phyloP scores from a whole-genome alignment of 2,113 vertebrate species.

The Trematocara macrostoma region DNA sequence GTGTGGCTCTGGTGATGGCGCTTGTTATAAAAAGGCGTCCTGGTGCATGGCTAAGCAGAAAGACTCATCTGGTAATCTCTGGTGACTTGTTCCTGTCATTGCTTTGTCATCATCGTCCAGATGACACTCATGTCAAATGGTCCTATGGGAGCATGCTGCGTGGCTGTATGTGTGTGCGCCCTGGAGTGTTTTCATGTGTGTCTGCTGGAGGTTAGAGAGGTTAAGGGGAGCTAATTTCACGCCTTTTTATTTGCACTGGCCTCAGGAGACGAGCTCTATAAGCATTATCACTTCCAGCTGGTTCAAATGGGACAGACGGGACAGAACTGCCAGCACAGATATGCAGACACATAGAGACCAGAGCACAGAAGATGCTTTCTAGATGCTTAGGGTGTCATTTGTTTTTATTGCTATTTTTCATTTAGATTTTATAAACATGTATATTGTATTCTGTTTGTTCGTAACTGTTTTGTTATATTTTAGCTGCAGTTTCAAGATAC shows the following conservation, averaged over 20 bases:
- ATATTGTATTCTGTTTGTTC: background rate
- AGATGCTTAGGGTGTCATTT: background rate
- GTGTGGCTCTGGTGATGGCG: background rate
- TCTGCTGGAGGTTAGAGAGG: slow-evolving; percentile 51
- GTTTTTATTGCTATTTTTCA: background rate
- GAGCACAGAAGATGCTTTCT: background rate
- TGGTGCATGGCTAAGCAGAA: background rate
- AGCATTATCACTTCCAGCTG: slow-evolving; percentile 72
- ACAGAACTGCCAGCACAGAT: background rate
- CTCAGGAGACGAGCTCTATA: slow-evolving; percentile 61
- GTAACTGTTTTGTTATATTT: background rate
- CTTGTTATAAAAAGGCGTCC: background rate
- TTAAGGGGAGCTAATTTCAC: slow-evolving; percentile 76
- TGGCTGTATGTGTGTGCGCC: background rate
- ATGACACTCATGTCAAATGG: slow-evolving; percentile 57
- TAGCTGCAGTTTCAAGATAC: background rate
- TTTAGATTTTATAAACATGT: background rate
- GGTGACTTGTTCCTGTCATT: slow-evolving; percentile 48
- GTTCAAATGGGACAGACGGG: slow-evolving; percentile 40
- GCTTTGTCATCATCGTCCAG: slow-evolving; percentile 49
- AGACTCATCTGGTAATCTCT: slow-evolving; percentile 56
- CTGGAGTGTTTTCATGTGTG: background rate
- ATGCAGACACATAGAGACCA: background rate
- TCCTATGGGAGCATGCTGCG: slow-evolving; percentile 15
- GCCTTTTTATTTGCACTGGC: slow-evolving; percentile 68